Conservation (phyloP, 2,888 invertebrate species). For the Drosophila neonasuta region DNA sequence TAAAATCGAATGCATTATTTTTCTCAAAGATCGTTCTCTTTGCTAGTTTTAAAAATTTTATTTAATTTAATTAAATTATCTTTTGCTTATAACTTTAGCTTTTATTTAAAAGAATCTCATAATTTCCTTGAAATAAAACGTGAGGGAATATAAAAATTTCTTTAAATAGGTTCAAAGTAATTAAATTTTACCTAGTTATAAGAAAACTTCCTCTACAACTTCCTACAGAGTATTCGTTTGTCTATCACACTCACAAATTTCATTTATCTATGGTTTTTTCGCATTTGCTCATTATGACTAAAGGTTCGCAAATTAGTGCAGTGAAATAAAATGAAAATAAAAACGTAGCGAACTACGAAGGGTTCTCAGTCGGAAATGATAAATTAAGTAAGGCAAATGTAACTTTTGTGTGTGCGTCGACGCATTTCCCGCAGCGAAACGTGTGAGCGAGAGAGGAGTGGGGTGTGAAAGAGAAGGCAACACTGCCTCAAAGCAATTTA, state of each 20-base stretch:
- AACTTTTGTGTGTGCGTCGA: conserved; percentile 34
- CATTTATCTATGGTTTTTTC: not conserved
- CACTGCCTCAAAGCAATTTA: conserved; percentile 19
- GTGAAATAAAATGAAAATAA: conserved; percentile 7
- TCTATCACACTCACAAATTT: not conserved
- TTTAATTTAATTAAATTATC: no score
- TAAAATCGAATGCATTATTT: no score
- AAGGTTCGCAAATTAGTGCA: conserved; percentile 46
- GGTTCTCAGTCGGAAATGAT: conserved; percentile 43
- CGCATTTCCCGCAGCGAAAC: conserved; percentile 19
- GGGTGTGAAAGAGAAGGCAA: not conserved
- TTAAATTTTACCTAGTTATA: no score
- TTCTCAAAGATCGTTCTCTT: no score
- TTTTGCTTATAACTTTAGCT: no score
- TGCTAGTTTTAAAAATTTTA: no score
- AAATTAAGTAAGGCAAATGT: conserved; percentile 54
- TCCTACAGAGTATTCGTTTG: not conserved
- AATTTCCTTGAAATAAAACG: no score
- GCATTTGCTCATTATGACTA: conserved; percentile 32
- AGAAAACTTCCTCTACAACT: not conserved
- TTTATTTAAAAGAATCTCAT: no score
- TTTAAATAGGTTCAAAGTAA: no score
- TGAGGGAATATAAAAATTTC: no score
- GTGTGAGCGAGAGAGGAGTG: not conserved
- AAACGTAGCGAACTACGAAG: conserved; percentile 5